Evolutionary conservation across 2,113 vertebrate genomes (phyloP).

Genomic region (Brachirus orientalis): DNA sequence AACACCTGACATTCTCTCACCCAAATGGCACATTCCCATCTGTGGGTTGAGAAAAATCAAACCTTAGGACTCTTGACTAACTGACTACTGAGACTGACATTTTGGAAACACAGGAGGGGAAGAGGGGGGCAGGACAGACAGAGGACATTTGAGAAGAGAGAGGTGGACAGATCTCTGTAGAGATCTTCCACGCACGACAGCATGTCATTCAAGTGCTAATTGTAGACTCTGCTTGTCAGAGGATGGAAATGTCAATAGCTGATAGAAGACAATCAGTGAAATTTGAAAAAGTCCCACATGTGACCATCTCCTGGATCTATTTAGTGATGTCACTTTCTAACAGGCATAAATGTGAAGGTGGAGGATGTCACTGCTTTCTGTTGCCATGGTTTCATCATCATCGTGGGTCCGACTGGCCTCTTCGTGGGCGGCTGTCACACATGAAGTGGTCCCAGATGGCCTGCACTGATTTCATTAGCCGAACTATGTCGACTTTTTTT

Average conservation of each 20-base stretch:
- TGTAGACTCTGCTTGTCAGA: slow-evolving; percentile 27
- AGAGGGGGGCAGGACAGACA: slow-evolving; percentile 13
- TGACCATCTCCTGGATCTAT: not conserved
- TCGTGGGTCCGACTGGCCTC: slow-evolving; percentile 24
- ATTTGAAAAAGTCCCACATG: not conserved
- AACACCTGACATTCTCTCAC: not conserved
- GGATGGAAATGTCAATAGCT: slow-evolving; percentile 47
- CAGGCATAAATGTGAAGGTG: slow-evolving; percentile 29
- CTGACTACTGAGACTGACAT: slow-evolving; percentile 41
- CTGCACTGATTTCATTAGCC: slow-evolving; percentile 61
- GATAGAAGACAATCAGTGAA: slow-evolving; percentile 34
- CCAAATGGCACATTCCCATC: too few relatives aligned
- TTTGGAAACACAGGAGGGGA: slow-evolving; percentile 6
- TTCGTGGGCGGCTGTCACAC: slow-evolving; percentile 46
- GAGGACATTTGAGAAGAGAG: slow-evolving; percentile 13
- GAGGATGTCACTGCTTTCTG: not conserved
- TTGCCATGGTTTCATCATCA: slow-evolving; percentile 60
- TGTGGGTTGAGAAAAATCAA: not conserved
- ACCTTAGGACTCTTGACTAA: slow-evolving; percentile 10
- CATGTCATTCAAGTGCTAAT: slow-evolving; percentile 32
- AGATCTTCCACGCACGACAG: slow-evolving; percentile 3
- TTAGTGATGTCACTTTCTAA: slow-evolving; percentile 24
- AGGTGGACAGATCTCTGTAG: slow-evolving; percentile 33
- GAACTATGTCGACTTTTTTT: slow-evolving; percentile 18
- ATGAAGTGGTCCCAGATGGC: slow-evolving; percentile 60